Evolutionary conservation across 2,113 vertebrate genomes (phyloP), one percentile per base, ranked within the genome.

Genomic region (Gymnarchus niloticus): DNA sequence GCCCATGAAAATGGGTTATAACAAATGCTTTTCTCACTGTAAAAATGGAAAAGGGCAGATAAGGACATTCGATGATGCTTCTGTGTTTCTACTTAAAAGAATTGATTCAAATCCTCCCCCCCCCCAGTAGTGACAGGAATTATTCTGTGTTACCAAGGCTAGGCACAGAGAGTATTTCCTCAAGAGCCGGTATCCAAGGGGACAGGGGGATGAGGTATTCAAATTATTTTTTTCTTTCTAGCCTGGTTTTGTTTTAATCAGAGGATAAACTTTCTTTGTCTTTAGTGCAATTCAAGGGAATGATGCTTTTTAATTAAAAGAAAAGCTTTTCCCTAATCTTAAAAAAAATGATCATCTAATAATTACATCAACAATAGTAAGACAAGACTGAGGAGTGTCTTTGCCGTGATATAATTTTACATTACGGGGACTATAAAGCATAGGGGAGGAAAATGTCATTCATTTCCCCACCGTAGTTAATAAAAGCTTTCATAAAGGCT

Each of bases 31-130:
- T 6, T 25, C n/a, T 56, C 51, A 21, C 28, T 28, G 49, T 54
- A 82, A 82, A 25, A 81, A 81, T 46, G 44, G 76, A 82, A 25
- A 81, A 81, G 78, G 44, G 76, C 41, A 80, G 76, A 48, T 80
- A 44, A 49, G 61, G 9, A 69, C 28, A 37, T 69, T 69, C 33
- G 33, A 14, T 48, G 21, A 81, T 33, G 49, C 12, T 10, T 1
- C 25, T 9, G n/a, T 37, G 25, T 54, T 2, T 49, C 76, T 25
- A 52, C 37, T 51, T 82, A 82, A 82, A 6, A 56, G 14, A 56
- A 54, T 9, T 81, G 44, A 28, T 9, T 6, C 48, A 52, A 81
- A 46, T 21, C 8, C n/a, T 81, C 28, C 14, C 14, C 37, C 7
- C n/a, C 56, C 44, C 28, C 51, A 19, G 80, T 33, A 54, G 44